Evolutionary conservation across 2,888 invertebrate species (phyloP), one percentile per base, ranked within the genome.

Genomic region (Chymomyza fuscimana): DNA sequence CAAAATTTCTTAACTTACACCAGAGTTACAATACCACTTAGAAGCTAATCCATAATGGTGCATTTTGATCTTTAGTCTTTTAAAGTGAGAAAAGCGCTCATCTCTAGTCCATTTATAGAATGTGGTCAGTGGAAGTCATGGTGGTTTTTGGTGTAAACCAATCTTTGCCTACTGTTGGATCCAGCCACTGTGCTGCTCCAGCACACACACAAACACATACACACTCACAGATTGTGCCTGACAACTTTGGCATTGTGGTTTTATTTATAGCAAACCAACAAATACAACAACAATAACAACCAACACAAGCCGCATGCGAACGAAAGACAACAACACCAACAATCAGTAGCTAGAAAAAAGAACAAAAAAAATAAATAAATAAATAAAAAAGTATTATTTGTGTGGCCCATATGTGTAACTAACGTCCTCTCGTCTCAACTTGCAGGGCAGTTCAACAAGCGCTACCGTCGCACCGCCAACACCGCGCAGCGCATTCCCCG

Each of bases 401-500:
- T 80, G 81, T 67, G 70, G 74, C 67, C 63, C 51, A 19, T 56
- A 7, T 16, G 15, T 54, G 54, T 22, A 54, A 54, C 54, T 54
- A 54, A 54, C 52, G 25, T 56, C 10, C 16, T 52, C 52, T 52
- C 52, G n/a, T 72, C 36, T 60, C 51, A 56, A 58, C 54, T 63
- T 72, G 32, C 63, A 86, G 86, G 84, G 84, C 68, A 77, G 77
- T 72, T 85, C 84, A 69, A 75, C 84, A 64, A 90, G 89, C 82
- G 84, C 89, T 81, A 82, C 88, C 86, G 83, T 87, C 87, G 90
- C 89, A 85, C 89, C 86, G 79, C 81, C 86, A 84, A 89, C 88
- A 78, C 87, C 77, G 84, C 92, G 91, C 82, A 91, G 89, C 85
- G 90, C 90, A 74, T 92, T 89, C 79, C 91, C 91, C 83, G 92